Base-by-base conservation (phyloP, 2,797 vertebrate genomes). In the Balearica regulorum region DNA sequence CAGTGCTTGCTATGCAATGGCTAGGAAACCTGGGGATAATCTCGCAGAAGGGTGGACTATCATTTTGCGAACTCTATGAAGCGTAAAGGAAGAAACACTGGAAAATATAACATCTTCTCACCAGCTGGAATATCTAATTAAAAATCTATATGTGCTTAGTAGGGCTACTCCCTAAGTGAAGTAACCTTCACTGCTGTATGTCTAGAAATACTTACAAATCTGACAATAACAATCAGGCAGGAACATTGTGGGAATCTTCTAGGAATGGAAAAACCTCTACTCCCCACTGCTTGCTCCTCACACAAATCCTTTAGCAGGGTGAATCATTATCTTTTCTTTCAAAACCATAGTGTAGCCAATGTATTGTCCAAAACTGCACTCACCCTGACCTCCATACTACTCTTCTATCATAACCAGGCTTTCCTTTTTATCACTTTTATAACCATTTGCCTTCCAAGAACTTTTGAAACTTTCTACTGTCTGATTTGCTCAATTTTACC, bases 291-390 rank as follows among this genome's bases (percentile, higher is more conserved):
- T 96, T 91, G 87, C 77, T 95, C 92, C 75, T 93, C 11, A 9
- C 71, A 76, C 51, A 93, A 87, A 91, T 82, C 75, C 92, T 95
- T 69, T 64, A 80, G 83, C 78, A 64, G 65, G 93, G 93, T 73
- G 90, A 96, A 96, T 95, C 89, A 75, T 96, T 93, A 96, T 82
- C 82, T 66, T 78, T 92, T 89, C 92, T 88, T 93, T 97, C 81
- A 81, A 72, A 96, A 44, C 79, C 61, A 55, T 17, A 68, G 49
- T 44, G 79, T 65, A 89, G 79, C 44, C 89, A 62, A 82, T 3
- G 83, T 57, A 96, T 95, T 94, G 93, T 97, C 95, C 95, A 79
- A 79, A 95, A 79, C 92, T 62, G 77, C 73, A 64, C 81, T 86
- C 85, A 49, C 61, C 73, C 93, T 95, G 96, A 96, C 79, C 94